These are phyloP conservation scores for Mesorhabditis sp. DNA, from an alignment of 2,888 invertebrate genomes.

Conservation along the genomic window DNA sequence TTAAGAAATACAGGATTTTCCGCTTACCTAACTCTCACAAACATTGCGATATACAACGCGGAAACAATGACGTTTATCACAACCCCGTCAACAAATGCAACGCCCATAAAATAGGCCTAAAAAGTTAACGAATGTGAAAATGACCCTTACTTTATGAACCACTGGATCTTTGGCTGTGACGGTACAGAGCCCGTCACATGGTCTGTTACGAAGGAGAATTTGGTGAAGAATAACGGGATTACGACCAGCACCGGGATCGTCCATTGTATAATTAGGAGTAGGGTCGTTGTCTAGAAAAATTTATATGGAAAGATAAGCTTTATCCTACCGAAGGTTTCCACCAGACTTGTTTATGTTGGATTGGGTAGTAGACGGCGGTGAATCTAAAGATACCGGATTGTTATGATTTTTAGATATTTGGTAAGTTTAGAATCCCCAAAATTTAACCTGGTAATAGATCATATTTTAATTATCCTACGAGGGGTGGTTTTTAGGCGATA, in stretches of 20 bases:
- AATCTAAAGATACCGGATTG: conserved; percentile 18
- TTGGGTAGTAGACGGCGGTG: conserved; percentile 40
- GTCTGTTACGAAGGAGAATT: conserved; percentile 33
- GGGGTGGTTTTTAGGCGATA: no score
- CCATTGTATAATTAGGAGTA: conserved; percentile 36
- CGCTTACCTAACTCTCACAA: conserved; percentile 23
- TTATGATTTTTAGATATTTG: no score
- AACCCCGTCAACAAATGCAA: conserved; percentile 37
- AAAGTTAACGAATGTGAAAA: conserved; percentile 9
- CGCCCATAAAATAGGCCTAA: conserved; percentile 36
- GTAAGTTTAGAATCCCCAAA: no score
- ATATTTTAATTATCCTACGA: no score
- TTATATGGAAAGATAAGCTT: not conserved
- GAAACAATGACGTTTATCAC: conserved; percentile 38
- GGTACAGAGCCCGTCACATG: conserved; percentile 26
- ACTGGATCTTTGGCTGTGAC: conserved; percentile 31
- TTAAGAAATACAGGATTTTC: no score
- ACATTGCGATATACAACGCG: conserved; percentile 38
- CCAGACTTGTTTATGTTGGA: conserved; percentile 39
- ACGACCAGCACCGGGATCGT: conserved; percentile 31
- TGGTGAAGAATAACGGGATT: conserved; percentile 33
- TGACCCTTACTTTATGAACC: conserved; percentile 29
- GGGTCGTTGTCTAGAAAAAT: conserved; percentile 18
- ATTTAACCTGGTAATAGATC: no score
- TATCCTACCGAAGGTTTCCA: conserved; percentile 29